phyloP scores from a whole-genome alignment of 2,113 vertebrate species.

The Cyanoderma ruficeps region DNA sequence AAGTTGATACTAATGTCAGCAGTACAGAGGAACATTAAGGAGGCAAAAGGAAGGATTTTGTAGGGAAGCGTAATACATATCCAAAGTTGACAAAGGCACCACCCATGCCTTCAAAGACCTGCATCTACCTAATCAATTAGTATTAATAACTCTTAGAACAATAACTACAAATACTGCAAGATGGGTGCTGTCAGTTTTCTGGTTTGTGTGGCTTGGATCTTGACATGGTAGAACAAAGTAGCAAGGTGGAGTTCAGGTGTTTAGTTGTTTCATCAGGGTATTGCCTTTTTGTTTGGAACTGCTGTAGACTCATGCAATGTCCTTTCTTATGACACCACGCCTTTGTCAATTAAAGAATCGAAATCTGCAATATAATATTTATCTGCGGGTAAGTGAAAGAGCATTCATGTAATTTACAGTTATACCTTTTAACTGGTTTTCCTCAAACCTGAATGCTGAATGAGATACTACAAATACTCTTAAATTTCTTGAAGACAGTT shows the following conservation, averaged over 20 bases:
- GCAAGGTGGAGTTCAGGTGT: neutral
- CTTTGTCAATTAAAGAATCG: neutral
- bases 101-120: neutral
- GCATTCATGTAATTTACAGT: neutral
- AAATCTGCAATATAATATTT: neutral
- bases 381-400: neutral
- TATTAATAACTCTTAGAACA: neutral
- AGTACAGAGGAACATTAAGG: neutral
- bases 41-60: neutral
- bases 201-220: neutral
- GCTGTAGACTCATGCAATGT: neutral
- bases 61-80: neutral
- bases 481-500: neutral
- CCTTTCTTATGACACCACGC: neutral
- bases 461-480: neutral
- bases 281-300: neutral
- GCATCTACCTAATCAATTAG: neutral
- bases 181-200: neutral
- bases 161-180: neutral
- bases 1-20: neutral
- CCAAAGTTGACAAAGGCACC: neutral
- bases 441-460: neutral
- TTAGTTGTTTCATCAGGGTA: neutral
- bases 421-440: neutral
- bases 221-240: neutral